Percentiles rank a stretch among this genome's conserved stretches.
Evolutionary conservation across 2,888 invertebrate species (phyloP).

Genomic region (Drosophila neoperkinsi): DNA sequence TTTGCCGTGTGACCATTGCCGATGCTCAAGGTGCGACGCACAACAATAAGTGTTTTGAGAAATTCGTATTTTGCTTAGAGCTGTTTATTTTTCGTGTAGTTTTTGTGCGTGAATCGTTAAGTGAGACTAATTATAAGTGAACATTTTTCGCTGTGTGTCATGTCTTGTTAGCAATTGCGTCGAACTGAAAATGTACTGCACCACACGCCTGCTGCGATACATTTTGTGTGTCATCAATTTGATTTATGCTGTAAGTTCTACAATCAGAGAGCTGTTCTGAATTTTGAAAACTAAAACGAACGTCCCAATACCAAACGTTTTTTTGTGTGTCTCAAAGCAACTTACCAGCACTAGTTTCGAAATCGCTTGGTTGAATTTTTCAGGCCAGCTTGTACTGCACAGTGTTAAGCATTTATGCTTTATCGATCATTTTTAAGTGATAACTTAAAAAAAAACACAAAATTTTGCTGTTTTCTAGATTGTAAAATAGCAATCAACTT

Average conservation of each 20-base stretch:
- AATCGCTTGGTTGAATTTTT: neutral
- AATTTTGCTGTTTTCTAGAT: neutral
- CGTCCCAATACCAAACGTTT: neutral
- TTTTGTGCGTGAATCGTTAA: constrained; percentile 15
- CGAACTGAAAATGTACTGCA: constrained; percentile 66
- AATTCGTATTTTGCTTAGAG: constrained; percentile 1
- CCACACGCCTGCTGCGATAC: constrained; percentile 64
- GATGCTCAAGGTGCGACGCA: constrained; percentile 64
- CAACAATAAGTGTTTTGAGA: constrained; percentile 20
- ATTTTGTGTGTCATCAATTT: constrained; percentile 69
- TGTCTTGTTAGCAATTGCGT: constrained; percentile 34
- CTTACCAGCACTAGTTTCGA: neutral
- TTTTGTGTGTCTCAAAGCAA: neutral
- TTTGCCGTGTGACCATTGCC: constrained; percentile 65
- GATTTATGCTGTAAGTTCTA: constrained; percentile 70
- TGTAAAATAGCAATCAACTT: neutral
- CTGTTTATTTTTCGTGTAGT: constrained; percentile 8
- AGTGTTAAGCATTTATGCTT: neutral
- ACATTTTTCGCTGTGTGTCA: constrained; percentile 20
- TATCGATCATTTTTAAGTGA: neutral
- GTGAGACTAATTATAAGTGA: constrained; percentile 30
- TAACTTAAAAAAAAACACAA: neutral
- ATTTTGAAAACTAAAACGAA: constrained; percentile 3
- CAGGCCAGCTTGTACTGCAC: neutral
- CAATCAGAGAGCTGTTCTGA: neutral